Base-by-base conservation (phyloP, 2,797 vertebrate species). In the Carduelis carduelis region DNA sequence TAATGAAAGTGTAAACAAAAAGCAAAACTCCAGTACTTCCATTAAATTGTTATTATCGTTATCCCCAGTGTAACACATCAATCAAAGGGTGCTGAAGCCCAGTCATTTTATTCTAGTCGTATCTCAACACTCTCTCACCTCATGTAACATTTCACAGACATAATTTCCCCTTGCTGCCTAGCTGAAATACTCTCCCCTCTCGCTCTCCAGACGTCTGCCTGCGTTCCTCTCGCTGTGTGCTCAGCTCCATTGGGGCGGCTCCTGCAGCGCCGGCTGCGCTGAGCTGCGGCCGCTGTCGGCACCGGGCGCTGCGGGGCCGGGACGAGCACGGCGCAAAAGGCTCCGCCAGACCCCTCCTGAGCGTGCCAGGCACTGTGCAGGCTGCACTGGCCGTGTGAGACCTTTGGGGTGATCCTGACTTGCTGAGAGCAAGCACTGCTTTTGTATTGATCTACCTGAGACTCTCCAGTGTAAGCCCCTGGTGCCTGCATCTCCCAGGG, bases 171-270 rank as follows among this genome's bases (percentile, higher is more conserved):
- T 56, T 83, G 47, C n/a, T 71, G 44, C 39, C 1, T 13, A 13
- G 28, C 32, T 64, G 61, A 75, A 56, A 46, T 74, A 7, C 46
- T 60, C 35, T 41, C 35, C 11, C 8, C 34, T 87, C 46, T 78
- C 4, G 2, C 47, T 69, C 52, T 69, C 13, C 56, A 41, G 52
- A 9, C 0, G 2, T 44, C 75, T 87, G 76, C 18, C 56, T 60
- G 43, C 0, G 0, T 26, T 75, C 26, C 46, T 88, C 34, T 14
- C 0, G 0, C 41, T 37, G 2, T 59, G 18, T 8, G 28, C 19
- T 37, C 69, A 11, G 34, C 52, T 39, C 41, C 18, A 0, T 11
- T 32, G 8, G 0, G 0, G 53, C 0, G 0, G 60, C 26, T 90
- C 53, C 69, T 4, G 32, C 53, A 44, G 89, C 0, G 0, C 52